Base-by-base conservation (phyloP, 2,888 invertebrate species). In the Dasysyrphus albostriatus region DNA sequence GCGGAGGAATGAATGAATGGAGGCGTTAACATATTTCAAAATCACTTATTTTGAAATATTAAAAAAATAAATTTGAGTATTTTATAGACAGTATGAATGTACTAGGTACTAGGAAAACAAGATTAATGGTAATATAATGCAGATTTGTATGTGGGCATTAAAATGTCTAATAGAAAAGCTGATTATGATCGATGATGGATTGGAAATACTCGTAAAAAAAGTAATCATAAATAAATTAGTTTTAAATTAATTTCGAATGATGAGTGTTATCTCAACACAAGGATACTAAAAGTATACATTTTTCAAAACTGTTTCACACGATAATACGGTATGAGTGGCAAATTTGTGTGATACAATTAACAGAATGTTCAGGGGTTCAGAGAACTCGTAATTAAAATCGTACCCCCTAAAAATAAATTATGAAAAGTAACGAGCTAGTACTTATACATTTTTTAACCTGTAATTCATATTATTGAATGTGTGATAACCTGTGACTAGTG, bases 1-100 rank as follows among this genome's bases (percentile, higher is more conserved):
- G n/a, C n/a, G 24, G 24, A 24, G 3, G 16, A 54, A 37, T 69
- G 10, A 10, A 10, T 73, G 16, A 54, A 44, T 54, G 80, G 39
- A 76, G 84, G 84, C 76, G 80, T 84, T 84, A 59, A 80, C 65
- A 73, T 54, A 69, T 81, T 80, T 84, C 44, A 19, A 84, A 69
- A 73, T 73, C 72, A 47, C n/a, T 77, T 72, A 73, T 72, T 56
- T 72, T 47, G 56, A 77, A 78, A 77, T 67, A 65, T 16, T 34
- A 67, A 83, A 78, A 58, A 56, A 73, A 83, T 73, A 39, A 37
- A n/a, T 72, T 82, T 76, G 34, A 61, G 58, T 14, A n/a, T 44
- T n/a, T 63, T 19, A 24, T 24, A n/a, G n/a, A 24, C 24, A 24
- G 3, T 39, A 39, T 37, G 16, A n/a, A n/a, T n/a, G 32, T 24